Conservation (phyloP, 1,140 invertebrate genomes). For the Stratiolaelaps scimitus region DNA sequence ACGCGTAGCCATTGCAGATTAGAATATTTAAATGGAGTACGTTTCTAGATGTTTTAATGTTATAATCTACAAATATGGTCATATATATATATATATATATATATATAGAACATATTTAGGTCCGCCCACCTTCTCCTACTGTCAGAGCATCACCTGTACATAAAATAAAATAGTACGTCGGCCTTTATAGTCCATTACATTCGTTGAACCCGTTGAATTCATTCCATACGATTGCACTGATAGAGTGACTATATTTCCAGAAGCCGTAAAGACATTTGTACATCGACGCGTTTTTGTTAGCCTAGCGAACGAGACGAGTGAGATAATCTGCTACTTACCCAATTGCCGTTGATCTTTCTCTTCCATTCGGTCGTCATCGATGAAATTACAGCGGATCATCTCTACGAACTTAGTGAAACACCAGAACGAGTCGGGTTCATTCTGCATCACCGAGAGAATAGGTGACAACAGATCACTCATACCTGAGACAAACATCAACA, state of each 20-base stretch:
- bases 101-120: not conserved
- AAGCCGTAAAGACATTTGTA: not conserved
- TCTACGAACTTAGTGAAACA: constrained; percentile 96
- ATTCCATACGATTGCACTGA: constrained; percentile 1
- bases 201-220: not conserved
- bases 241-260: too few relatives aligned
- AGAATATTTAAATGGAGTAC: too few relatives aligned
- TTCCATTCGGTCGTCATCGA: constrained; percentile 9
- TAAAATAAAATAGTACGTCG: too few relatives aligned
- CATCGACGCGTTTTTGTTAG: constrained; percentile 5
- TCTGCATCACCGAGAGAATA: constrained; percentile 72
- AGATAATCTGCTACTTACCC: constrained; percentile 51
- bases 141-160: too few relatives aligned
- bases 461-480: constrained; percentile 96
- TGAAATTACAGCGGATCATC: constrained; percentile 8
- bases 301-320: not conserved
- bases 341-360: constrained; percentile 48
- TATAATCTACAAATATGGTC: too few relatives aligned
- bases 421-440: constrained; percentile 95
- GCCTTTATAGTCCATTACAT: too few relatives aligned
- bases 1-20: too few relatives aligned
- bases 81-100: not conserved
- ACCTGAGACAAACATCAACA: constrained; percentile 44
- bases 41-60: too few relatives aligned
- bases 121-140: too few relatives aligned